A percentile compares a stretch with the other conserved stretches of the same genome.
phyloP scores from a whole-genome alignment of 2,888 invertebrate species.

The Minunthozetes semirufus region DNA sequence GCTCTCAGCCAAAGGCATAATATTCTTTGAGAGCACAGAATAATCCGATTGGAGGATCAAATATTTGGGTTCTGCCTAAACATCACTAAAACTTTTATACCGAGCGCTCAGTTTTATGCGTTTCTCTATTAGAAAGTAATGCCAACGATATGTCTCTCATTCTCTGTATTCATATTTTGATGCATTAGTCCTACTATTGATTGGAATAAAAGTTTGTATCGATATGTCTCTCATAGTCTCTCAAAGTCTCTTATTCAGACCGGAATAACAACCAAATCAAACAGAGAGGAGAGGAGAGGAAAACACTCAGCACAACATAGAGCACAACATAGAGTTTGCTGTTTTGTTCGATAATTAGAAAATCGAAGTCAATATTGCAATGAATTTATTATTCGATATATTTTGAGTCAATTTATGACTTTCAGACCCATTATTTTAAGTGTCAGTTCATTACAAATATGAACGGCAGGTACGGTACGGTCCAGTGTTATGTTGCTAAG shows the following conservation, averaged over 20 bases:
- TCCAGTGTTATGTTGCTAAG: conserved; percentile 17
- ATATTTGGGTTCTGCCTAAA: conserved; percentile 2
- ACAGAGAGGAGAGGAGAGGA: not conserved
- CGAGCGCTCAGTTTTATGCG: not conserved
- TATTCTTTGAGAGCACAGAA: conserved; percentile 13
- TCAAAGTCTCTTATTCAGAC: no score
- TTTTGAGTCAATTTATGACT: not conserved
- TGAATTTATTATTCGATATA: not conserved
- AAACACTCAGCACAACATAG: not conserved
- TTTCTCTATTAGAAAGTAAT: conserved; percentile 15
- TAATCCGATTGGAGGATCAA: conserved; percentile 19
- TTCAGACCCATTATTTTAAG: not conserved
- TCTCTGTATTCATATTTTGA: conserved; percentile 15
- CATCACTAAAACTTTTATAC: conserved; percentile 16
- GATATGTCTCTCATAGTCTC: no score
- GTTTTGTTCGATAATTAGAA: conserved; percentile 7
- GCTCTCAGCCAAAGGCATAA: conserved; percentile 6
- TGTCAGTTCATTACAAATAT: not conserved
- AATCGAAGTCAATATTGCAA: not conserved
- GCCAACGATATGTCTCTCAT: not conserved
- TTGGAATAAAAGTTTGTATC: conserved; percentile 21
- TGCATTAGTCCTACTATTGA: not conserved
- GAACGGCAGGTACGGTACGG: not conserved
- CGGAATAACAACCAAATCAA: conserved; percentile 8
- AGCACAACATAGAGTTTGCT: not conserved